These are phyloP conservation scores for Pelusios castaneus DNA, from an alignment of 2,113 vertebrate species.

Conservation along the genomic window DNA sequence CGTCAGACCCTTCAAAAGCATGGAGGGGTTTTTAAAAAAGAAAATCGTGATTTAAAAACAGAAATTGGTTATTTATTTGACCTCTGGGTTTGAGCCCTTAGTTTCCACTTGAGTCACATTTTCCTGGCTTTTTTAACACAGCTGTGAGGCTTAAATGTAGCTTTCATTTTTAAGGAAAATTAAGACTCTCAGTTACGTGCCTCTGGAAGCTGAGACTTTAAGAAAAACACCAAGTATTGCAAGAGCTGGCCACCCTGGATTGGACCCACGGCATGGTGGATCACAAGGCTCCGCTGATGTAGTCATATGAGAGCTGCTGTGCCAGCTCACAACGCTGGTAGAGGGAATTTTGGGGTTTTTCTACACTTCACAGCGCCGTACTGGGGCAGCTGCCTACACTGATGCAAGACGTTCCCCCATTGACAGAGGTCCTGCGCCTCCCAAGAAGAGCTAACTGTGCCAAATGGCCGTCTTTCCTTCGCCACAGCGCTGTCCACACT, in stretches of 20 bases:
- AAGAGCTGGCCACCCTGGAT: background rate
- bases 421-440: background rate
- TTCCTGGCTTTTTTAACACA: fast-evolving
- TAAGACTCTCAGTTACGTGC: background rate
- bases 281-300: background rate
- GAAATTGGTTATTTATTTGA: background rate
- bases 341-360: background rate
- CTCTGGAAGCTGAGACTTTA: background rate
- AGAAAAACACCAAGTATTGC: background rate
- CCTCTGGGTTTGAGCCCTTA: background rate
- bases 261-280: background rate
- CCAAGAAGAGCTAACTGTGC: background rate
- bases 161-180: background rate
- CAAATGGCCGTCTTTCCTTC: background rate
- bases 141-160: background rate
- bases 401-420: background rate
- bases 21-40: background rate
- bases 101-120: background rate
- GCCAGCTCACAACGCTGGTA: background rate
- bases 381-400: background rate
- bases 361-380: background rate
- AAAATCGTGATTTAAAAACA: background rate
- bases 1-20: background rate
- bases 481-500: background rate
- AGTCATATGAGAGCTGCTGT: background rate